Evolutionary conservation across 2,113 vertebrate species (phyloP).

Genomic region (Coturnix japonica): DNA sequence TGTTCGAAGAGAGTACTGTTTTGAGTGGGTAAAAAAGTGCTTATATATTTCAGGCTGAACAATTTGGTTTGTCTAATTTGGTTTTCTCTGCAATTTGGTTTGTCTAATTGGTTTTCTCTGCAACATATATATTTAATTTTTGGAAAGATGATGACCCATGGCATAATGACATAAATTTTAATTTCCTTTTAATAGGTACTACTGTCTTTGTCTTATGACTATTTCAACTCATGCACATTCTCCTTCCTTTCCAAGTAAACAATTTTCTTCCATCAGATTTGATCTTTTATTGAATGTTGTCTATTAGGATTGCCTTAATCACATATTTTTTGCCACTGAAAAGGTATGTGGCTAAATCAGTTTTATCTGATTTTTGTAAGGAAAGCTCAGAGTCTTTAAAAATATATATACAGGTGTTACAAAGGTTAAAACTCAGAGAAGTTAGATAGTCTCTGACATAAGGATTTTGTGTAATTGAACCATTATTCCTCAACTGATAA

Average conservation of each 20-base stretch:
- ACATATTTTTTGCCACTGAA: not conserved
- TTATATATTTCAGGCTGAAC: not conserved
- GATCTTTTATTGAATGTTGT: not conserved
- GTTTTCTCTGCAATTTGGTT: not conserved
- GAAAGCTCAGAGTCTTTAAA: slow-evolving; percentile 10
- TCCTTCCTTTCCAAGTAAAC: not conserved
- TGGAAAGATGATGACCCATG: fast-evolving
- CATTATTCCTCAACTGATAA: not conserved
- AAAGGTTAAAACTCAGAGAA: not conserved
- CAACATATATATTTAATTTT: not conserved
- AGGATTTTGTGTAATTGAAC: slow-evolving; percentile 18
- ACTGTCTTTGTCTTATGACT: not conserved
- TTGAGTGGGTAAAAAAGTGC: not conserved
- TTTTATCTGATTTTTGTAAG: not conserved
- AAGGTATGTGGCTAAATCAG: not conserved
- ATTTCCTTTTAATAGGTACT: not conserved
- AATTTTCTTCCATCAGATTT: not conserved
- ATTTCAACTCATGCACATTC: not conserved
- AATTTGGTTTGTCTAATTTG: not conserved
- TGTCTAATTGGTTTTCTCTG: not conserved
- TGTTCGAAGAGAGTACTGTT: not conserved
- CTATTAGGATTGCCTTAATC: not conserved
- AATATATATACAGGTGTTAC: not conserved
- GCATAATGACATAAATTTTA: not conserved
- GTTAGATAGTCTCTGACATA: not conserved